Evolutionary conservation across 2,888 invertebrate species (phyloP).

Genomic region (Trilocha varians): DNA sequence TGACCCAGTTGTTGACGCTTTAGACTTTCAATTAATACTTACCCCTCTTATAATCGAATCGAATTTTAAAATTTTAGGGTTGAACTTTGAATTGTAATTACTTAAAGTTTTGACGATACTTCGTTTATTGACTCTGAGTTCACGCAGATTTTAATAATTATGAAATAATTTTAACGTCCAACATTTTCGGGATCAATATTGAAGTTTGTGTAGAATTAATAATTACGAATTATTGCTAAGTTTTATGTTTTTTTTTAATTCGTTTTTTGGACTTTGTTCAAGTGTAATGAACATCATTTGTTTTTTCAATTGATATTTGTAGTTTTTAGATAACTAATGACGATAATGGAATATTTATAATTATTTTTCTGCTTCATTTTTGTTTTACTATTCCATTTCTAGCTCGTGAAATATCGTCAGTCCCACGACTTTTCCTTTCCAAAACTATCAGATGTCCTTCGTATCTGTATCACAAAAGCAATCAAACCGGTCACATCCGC

Average conservation of each 20-base stretch:
- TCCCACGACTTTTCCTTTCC: not conserved
- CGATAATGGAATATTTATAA: too few species aligned
- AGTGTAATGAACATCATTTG: too few species aligned
- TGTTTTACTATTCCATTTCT: not conserved
- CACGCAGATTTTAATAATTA: too few species aligned
- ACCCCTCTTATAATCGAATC: conserved; percentile 42
- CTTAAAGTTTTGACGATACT: conserved; percentile 34
- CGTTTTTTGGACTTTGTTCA: too few species aligned
- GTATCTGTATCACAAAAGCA: conserved; percentile 5
- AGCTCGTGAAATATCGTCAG: not conserved
- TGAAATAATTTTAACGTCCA: too few species aligned
- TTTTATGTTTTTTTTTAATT: too few species aligned
- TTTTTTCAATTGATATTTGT: too few species aligned
- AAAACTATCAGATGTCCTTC: conserved; percentile 22
- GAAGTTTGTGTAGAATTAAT: too few species aligned
- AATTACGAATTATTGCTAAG: too few species aligned
- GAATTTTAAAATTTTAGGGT: conserved; percentile 32
- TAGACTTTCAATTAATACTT: conserved; percentile 52
- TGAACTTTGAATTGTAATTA: conserved; percentile 38
- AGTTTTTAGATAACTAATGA: too few species aligned
- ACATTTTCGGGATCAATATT: too few species aligned
- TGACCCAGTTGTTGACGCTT: conserved; percentile 40
- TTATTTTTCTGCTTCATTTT: too few species aligned
- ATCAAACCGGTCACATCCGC: conserved; percentile 18
- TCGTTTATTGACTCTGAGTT: conserved; percentile 1